phyloP scores from a whole-genome alignment of 2,113 vertebrate genomes.

The Centropristis striata region DNA sequence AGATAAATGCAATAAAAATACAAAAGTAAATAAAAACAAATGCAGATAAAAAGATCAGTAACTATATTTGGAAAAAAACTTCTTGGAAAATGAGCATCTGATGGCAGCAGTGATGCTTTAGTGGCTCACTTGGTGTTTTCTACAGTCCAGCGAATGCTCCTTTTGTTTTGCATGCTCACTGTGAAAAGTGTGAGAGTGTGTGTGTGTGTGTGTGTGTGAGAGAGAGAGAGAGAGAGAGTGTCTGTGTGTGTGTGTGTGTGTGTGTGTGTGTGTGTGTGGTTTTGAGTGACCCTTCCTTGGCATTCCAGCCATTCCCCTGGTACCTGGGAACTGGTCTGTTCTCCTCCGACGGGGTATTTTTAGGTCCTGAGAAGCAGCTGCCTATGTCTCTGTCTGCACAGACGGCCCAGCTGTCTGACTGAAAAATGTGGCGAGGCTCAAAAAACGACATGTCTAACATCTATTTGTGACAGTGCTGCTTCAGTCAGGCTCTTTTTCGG shows the following conservation, averaged over 20 bases:
- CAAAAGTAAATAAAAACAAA: too few species aligned
- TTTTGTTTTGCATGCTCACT: slow-evolving; percentile 25
- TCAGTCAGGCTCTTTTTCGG: slow-evolving; percentile 12
- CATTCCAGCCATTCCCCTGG: slow-evolving; percentile 78
- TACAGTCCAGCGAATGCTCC: not conserved
- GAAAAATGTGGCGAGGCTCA: slow-evolving; percentile 44
- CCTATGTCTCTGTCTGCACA: slow-evolving; percentile 37
- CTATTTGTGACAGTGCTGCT: not conserved
- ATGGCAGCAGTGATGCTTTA: slow-evolving; percentile 4
- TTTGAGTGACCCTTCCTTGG: slow-evolving; percentile 42
- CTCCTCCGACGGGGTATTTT: slow-evolving; percentile 68
- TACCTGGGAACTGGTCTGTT: slow-evolving; percentile 76
- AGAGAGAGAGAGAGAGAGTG: not conserved
- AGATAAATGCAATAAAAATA: too few species aligned
- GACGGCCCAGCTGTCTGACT: slow-evolving; percentile 36
- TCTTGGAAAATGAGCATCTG: not conserved
- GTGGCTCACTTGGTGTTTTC: not conserved
- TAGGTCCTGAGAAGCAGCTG: slow-evolving; percentile 73
- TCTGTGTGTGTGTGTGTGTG: slow-evolving; percentile 18
- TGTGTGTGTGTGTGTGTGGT: not conserved
- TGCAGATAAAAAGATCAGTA: too few species aligned
- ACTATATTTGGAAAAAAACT: too few species aligned
- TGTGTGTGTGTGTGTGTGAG: not conserved
- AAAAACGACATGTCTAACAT: not conserved
- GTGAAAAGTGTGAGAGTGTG: slow-evolving; percentile 7